Evolutionary conservation across 2,113 vertebrate species (phyloP), one percentile per base, ranked within the genome.

Genomic region (Barnardius zonarius): DNA sequence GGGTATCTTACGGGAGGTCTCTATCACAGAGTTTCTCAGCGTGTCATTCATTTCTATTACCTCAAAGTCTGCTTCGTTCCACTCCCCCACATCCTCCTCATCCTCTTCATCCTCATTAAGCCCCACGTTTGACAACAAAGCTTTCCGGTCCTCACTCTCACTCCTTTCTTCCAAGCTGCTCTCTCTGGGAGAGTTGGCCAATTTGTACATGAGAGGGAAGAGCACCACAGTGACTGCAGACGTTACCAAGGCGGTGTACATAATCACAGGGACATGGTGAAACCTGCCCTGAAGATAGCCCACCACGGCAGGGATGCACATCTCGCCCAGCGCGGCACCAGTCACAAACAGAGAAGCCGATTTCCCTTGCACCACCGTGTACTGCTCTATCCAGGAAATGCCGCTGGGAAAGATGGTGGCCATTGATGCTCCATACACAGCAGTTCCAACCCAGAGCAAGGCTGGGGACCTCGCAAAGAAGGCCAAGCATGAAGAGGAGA

Each of bases 361-460:
- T 43, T 97, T 98, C 1, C 98, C 98, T 0, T 98, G 98, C 57
- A 99, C 97, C 0, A 97, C 97, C 0, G 98, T 99, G 98, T 99
- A 99, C 98, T 99, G 99, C 82, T 99, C 99, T 39, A 99, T 62
- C 99, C 99, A 99, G 44, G 99, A 98, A 51, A 99, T 95, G 5
- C 99, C 99, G 5, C 99, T 99, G 91, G 99, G 99, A 90, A 99
- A 99, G 5, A 98, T 98, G 74, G 98, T 97, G 6, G 99, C 98
- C 99, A 99, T 98, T 1, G 99, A 99, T 0, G 98, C 98, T 0
- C 99, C 99, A 1, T 99, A 99, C 28, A 99, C 83, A 0, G 97
- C 97, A 0, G 97, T 98, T 24, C 98, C 98, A 2, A 81, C 19
- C 99, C 99, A 99, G 57, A 99, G 97, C 2, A 86, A 96, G 16